Base-by-base conservation (phyloP, 1,140 invertebrate genomes). In the Callitettix versicolor region DNA sequence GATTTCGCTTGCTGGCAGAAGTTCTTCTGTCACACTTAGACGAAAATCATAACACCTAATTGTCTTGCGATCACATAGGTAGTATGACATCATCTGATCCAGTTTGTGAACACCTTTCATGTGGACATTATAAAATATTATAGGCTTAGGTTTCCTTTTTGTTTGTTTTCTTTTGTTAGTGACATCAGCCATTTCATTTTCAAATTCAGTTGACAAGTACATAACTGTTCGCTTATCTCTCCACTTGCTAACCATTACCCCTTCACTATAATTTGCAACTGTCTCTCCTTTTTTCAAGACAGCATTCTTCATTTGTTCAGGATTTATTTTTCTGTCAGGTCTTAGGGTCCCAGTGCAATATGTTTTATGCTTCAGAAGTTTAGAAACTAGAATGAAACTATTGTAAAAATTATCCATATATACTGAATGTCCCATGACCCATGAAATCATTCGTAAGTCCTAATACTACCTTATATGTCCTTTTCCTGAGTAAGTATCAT, bases 21-120 rank as follows among this genome's bases (percentile, higher is more conserved):
- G 12, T n/a, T 18, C 15, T 17, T 43, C 41, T 12, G 15, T 6
- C 7, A 43, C 18, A 6, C 15, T 43, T 43, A 43, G 12, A n/a
- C 41, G 7, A 17, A 43, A 43, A 15, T 43, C 15, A 17, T 43
- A 18, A 7, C 5, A 67, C 4, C 64, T 42, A 11, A 67, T 60
- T 0, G 62, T 64, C 57, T 67, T 65, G 20, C 60, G 36, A n/a
- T 59, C 58, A 6, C 58, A 57, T 9, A n/a, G 34, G 21, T 67
- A 67, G 54, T 64, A 65, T 17, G 57, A 41, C 2, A 65, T 42
- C 60, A 67, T 65, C 59, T 67, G 63, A 22, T 66, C 64, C n/a
- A 48, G 17, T 9, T 60, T 48, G 55, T 67, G 64, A 47, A 67
- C 61, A 4, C n/a, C n/a, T n/a, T n/a, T n/a, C n/a, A n/a, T n/a